Evolutionary conservation across 1,140 invertebrate species (phyloP).

Genomic region (Theocolax elegans): DNA sequence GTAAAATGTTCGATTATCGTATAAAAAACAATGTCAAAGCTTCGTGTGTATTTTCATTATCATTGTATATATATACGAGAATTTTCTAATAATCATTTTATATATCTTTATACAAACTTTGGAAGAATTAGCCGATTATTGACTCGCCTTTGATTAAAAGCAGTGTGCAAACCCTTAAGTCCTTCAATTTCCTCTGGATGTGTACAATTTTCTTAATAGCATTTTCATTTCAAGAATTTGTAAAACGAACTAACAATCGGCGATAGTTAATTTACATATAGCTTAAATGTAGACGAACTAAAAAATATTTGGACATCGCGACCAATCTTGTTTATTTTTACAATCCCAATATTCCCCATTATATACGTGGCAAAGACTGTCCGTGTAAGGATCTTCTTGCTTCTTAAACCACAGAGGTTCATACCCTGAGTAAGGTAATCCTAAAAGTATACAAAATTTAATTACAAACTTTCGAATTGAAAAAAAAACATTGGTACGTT

Average conservation of each 20-base stretch:
- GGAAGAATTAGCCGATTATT: slow-evolving; percentile 41
- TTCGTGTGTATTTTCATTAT: slow-evolving; percentile 33
- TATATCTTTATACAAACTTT: slow-evolving; percentile 44
- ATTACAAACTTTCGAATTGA: slow-evolving; percentile 18
- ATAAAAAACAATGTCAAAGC: slow-evolving; percentile 39
- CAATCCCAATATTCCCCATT: slow-evolving; percentile 93
- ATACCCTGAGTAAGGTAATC: slow-evolving; percentile 79
- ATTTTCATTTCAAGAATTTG: slow-evolving; percentile 4
- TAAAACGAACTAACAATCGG: slow-evolving; percentile 14
- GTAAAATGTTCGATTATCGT: slow-evolving; percentile 27
- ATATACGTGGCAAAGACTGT: slow-evolving; percentile 86
- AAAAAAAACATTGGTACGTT: slow-evolving; percentile 28
- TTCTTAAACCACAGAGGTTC: slow-evolving; percentile 93
- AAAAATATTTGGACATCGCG: slow-evolving; percentile 93
- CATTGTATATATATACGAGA: slow-evolving; percentile 34
- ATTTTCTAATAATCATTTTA: slow-evolving; percentile 46
- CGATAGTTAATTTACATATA: slow-evolving; percentile 14
- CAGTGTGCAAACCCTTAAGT: slow-evolving; percentile 5
- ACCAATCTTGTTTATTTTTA: slow-evolving; percentile 91
- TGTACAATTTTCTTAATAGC: slow-evolving; percentile 5
- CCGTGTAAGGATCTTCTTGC: slow-evolving; percentile 82
- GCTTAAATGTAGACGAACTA: slow-evolving; percentile 60
- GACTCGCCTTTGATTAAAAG: slow-evolving; percentile 37
- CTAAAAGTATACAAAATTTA: slow-evolving; percentile 59
- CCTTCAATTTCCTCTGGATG: slow-evolving; percentile 9